Conservation (phyloP, 2,113 vertebrate species). For the Nyctibius bracteatus region DNA sequence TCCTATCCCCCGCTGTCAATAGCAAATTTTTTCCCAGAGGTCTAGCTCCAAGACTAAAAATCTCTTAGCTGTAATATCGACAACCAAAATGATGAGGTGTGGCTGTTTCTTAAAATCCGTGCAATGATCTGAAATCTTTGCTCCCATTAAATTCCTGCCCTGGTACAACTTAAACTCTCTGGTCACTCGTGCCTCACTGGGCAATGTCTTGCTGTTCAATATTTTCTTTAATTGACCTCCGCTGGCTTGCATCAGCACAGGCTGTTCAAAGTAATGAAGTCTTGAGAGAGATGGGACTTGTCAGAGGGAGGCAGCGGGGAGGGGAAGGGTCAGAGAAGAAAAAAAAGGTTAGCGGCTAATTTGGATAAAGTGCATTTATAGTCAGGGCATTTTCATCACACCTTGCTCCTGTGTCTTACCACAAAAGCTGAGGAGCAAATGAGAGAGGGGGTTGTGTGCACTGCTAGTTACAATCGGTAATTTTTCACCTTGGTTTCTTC, state of each 20-base stretch:
- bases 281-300: neutral
- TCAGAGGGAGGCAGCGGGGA: neutral
- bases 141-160: neutral
- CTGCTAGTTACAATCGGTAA: neutral
- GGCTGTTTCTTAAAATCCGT: neutral
- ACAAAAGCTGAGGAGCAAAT: neutral
- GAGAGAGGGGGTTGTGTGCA: neutral
- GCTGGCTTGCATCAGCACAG: neutral
- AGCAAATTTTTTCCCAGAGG: neutral
- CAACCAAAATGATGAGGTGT: neutral
- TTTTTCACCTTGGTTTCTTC: neutral
- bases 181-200: neutral
- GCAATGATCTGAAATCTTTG: neutral
- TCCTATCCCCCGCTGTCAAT: neutral
- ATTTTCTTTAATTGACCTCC: constrained; percentile 16
- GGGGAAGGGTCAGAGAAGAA: neutral
- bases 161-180: neutral
- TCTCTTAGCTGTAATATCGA: neutral
- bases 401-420: neutral
- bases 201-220: neutral
- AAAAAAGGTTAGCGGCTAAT: neutral
- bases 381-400: neutral
- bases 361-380: constrained; percentile 38
- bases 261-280: constrained; percentile 33
- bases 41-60: neutral